A percentile compares a stretch with the other conserved stretches of the same genome.
Conservation (phyloP, 1,140 invertebrate species). For the Solen grandis region DNA sequence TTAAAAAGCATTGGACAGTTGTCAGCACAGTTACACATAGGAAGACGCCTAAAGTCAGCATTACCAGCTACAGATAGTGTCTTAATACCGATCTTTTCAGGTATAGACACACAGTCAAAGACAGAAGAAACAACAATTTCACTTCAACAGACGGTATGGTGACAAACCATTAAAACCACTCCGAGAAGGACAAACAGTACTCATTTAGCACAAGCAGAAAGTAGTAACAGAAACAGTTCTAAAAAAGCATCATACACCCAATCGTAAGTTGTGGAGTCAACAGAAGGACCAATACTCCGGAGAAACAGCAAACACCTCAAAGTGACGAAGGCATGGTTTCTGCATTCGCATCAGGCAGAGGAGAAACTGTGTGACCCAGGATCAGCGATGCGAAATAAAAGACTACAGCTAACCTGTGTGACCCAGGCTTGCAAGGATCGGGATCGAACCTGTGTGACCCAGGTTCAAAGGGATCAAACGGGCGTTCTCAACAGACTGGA, state of each 20-base stretch:
- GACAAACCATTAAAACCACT: neutral
- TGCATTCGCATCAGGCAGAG: too few species aligned
- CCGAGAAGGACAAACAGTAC: neutral
- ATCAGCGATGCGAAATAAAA: too few species aligned
- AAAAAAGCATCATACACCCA: neutral
- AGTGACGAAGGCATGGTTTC: neutral
- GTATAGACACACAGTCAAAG: neutral
- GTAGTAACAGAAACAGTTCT: neutral
- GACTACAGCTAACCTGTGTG: too few species aligned
- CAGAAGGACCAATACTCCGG: neutral
- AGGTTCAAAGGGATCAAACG: too few species aligned
- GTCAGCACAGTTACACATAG: too few species aligned
- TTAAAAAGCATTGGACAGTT: neutral
- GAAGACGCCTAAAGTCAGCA: neutral
- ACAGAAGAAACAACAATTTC: neutral
- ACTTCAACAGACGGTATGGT: neutral
- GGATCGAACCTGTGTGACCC: too few species aligned
- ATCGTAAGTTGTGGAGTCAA: neutral
- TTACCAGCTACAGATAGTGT: neutral
- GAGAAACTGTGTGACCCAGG: too few species aligned
- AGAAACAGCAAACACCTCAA: neutral
- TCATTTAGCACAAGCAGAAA: neutral
- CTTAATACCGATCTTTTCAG: neutral
- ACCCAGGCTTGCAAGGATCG: too few species aligned
- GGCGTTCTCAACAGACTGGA: too few species aligned